Percentiles rank a stretch among this genome's conserved stretches.
Conservation (phyloP, 2,113 vertebrate species). For the Scophthalmus maximus region DNA sequence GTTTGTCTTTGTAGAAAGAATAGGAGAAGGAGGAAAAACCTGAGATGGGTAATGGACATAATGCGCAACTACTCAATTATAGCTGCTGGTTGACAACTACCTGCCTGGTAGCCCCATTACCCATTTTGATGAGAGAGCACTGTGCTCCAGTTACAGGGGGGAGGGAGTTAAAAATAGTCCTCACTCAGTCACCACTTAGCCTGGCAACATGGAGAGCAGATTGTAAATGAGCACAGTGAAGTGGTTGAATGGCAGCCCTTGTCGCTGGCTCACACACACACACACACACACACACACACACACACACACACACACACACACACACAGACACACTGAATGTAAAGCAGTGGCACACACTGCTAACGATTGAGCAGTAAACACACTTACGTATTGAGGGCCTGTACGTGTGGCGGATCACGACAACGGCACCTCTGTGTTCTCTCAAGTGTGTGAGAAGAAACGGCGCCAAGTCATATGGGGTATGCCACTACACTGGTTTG, state of each 20-base stretch:
- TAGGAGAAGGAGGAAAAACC: neutral
- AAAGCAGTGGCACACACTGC: slow-evolving; percentile 58
- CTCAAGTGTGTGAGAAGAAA: neutral
- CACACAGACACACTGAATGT: too few species aligned
- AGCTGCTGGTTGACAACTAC: slow-evolving; percentile 61
- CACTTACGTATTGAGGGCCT: slow-evolving; percentile 46
- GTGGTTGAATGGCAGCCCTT: slow-evolving; percentile 78
- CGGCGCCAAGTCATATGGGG: neutral
- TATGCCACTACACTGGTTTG: neutral
- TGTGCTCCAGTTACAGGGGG: slow-evolving; percentile 70
- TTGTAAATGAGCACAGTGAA: slow-evolving; percentile 76
- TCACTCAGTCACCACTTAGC: slow-evolving; percentile 80
- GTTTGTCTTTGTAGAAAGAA: neutral
- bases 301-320: slow-evolving; percentile 66
- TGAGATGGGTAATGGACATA: slow-evolving; percentile 2
- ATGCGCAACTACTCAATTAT: slow-evolving; percentile 2
- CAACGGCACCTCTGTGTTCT: slow-evolving; percentile 22
- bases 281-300: slow-evolving; percentile 65
- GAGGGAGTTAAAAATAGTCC: slow-evolving; percentile 76
- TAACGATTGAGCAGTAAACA: slow-evolving; percentile 43
- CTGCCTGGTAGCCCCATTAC: slow-evolving; percentile 52
- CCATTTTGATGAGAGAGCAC: slow-evolving; percentile 58
- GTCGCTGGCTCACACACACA: slow-evolving; percentile 64
- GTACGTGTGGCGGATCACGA: slow-evolving; percentile 48
- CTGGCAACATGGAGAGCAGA: slow-evolving; percentile 74